Evolutionary conservation across 2,113 vertebrate genomes (phyloP), one percentile per base, ranked within the genome.

Genomic region (Theristicus caerulescens): DNA sequence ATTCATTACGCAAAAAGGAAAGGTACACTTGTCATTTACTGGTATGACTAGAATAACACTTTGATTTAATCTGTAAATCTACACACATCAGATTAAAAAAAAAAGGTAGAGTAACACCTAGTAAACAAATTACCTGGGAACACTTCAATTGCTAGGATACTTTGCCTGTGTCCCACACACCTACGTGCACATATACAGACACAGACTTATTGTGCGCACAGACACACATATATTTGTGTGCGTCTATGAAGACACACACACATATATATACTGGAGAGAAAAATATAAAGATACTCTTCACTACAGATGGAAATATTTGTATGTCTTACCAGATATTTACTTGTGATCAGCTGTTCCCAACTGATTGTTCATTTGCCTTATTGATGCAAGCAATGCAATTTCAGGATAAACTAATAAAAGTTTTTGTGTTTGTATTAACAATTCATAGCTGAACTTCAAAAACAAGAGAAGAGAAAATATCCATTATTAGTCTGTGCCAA

Each of bases 181-280:
- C 8, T 3, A 5, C 0, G 1, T 42, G 15, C 6, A 14, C 7
- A 7, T 17, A 27, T 5, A 42, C 34, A 40, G 10, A 64, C 21
- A 52, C 13, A 64, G 14, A 44, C 3, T 5, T 2, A 27, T 7
- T 25, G 11, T 52, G 3, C 6, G 8, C 17, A 44, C 9, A 44
- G 13, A 61, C 3, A 38, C 5, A 15, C 1, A 19, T 22, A 38
- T 1, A 32, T 85, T 42, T 82, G 1, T 40, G 18, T 78, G 5
- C 38, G 13, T 46, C 62, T 54, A 15, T 73, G 21, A 24, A 10
- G 8, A 38, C 5, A 34, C 7, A 27, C 2, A 9, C 4, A 32
- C 9, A 27, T 27, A 46, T 32, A 47, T 27, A 18, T 15, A 32
- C 3, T 29, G 18, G 8, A 49, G 6, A 36, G 16, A 76, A 59